A percentile compares a stretch with the other conserved stretches of the same genome.
Conservation (phyloP, 2,113 vertebrate genomes). For the Todiramphus saurophagus region DNA sequence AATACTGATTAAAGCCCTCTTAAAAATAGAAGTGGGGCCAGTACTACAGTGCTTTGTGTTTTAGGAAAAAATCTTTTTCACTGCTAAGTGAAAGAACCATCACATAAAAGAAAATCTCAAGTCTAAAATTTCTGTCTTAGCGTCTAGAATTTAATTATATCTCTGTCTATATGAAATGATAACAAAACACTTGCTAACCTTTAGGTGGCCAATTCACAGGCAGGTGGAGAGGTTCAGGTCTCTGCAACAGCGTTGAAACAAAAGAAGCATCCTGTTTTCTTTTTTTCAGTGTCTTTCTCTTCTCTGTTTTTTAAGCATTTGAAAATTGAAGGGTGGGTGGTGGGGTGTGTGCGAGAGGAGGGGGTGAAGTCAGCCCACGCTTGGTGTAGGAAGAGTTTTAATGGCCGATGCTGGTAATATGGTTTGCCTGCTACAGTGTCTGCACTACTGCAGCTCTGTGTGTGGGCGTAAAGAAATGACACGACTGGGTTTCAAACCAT, state of each 20-base stretch:
- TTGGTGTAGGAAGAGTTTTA: constrained; percentile 74
- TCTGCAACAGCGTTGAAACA: constrained; percentile 66
- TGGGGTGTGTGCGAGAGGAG: constrained; percentile 49
- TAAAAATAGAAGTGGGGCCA: constrained; percentile 31
- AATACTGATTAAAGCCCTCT: constrained; percentile 2
- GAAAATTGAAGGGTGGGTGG: constrained; percentile 53
- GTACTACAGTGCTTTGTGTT: constrained; percentile 57
- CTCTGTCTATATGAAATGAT: constrained; percentile 61
- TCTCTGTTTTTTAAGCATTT: constrained; percentile 64
- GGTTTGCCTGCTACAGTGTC: constrained; percentile 72
- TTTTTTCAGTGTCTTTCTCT: constrained; percentile 65
- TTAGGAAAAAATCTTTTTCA: constrained; percentile 42
- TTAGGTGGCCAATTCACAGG: constrained; percentile 73
- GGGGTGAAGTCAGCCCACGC: constrained; percentile 69
- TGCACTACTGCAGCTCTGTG: constrained; percentile 78
- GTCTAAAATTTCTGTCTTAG: constrained; percentile 17
- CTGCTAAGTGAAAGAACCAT: constrained; percentile 48
- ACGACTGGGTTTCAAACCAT: constrained; percentile 82
- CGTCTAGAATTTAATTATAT: constrained; percentile 41
- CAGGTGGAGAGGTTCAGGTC: constrained; percentile 67
- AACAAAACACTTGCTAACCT: constrained; percentile 80
- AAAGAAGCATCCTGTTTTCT: constrained; percentile 66
- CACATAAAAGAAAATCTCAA: constrained; percentile 14
- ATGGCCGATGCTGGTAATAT: constrained; percentile 74
- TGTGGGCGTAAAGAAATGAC: constrained; percentile 83